These are phyloP conservation scores for Pomatostomus ruficeps DNA, from an alignment of 2,113 vertebrate genomes.

Conservation along the genomic window DNA sequence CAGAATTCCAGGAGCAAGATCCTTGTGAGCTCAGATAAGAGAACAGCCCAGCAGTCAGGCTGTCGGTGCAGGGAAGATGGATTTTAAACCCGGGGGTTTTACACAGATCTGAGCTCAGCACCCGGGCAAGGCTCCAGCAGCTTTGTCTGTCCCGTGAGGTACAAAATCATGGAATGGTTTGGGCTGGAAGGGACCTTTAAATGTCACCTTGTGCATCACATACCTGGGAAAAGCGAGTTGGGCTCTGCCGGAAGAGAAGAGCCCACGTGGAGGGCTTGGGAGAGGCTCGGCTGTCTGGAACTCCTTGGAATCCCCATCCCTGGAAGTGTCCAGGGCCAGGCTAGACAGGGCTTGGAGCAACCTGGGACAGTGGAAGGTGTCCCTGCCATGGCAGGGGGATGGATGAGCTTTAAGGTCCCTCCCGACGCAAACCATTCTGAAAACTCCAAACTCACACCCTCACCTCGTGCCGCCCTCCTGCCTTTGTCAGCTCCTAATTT, in stretches of 20 bases:
- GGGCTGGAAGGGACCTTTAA: not conserved
- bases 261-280: not conserved
- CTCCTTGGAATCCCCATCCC: not conserved
- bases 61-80: not conserved
- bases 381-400: not conserved
- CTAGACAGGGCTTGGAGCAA: not conserved
- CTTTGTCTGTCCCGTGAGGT: not conserved
- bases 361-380: not conserved
- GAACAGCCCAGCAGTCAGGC: not conserved
- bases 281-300: no score
- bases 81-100: not conserved
- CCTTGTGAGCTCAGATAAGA: not conserved
- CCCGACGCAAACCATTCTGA: fast-evolving
- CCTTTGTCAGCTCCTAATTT: fast-evolving
- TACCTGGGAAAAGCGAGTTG: not conserved
- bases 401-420: not conserved
- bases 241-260: not conserved
- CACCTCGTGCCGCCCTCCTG: fast-evolving
- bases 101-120: not conserved
- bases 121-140: not conserved
- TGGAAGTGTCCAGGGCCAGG: not conserved
- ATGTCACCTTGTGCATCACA: not conserved
- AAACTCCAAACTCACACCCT: not conserved
- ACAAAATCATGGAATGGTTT: not conserved
- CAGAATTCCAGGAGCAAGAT: not conserved